Evolutionary conservation across 2,797 vertebrate species (phyloP).

Genomic region (Scleropages formosus): DNA sequence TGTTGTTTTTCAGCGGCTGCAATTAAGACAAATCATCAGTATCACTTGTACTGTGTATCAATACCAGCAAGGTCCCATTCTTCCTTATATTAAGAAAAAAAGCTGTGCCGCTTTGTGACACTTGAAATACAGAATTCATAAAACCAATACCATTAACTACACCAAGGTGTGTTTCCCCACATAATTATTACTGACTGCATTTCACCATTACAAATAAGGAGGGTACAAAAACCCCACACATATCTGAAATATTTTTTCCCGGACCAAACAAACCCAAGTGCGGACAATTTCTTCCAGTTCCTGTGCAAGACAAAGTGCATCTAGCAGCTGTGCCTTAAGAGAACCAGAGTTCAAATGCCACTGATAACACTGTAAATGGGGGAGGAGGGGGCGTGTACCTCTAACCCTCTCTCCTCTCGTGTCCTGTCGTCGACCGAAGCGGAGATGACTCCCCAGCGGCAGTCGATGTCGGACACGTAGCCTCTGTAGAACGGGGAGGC

Average conservation of each 20-base stretch:
- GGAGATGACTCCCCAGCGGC: slow-evolving; percentile 97
- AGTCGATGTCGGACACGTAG: slow-evolving; percentile 91
- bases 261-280: no score
- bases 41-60: background rate
- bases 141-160: no score
- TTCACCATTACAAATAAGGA: no score
- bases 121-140: background rate
- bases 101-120: background rate
- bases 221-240: no score
- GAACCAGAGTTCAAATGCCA: background rate
- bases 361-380: slow-evolving; percentile 1
- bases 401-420: slow-evolving; percentile 86
- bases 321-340: background rate
- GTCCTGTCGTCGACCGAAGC: slow-evolving; percentile 95
- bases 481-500: slow-evolving; percentile 96
- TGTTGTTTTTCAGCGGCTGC: slow-evolving; percentile 91
- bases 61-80: background rate
- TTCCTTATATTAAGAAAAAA: background rate
- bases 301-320: no score
- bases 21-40: slow-evolving; percentile 1
- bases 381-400: slow-evolving; percentile 66
- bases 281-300: no score
- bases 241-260: no score
- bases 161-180: no score
- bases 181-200: no score